phyloP scores from a whole-genome alignment of 1,140 invertebrate species.

The Caenorhabditis briggsae region DNA sequence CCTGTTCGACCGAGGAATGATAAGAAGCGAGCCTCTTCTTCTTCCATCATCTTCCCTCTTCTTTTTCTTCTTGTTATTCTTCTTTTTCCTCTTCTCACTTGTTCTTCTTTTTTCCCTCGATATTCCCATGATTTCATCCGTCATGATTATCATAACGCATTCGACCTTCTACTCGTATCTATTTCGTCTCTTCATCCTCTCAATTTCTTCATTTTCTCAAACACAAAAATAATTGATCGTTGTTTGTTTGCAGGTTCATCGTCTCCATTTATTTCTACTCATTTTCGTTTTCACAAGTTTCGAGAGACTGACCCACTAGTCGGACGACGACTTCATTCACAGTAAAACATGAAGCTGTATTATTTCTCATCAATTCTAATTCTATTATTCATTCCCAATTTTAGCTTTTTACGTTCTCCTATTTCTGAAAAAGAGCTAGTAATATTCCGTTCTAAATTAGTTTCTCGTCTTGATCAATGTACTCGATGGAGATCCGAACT shows the following conservation, averaged over 20 bases:
- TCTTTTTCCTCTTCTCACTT: constrained; percentile 2
- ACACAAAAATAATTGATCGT: constrained; percentile 41
- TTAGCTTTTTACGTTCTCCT: not conserved
- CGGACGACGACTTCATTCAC: not conserved
- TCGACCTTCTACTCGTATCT: not conserved
- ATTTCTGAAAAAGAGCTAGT: constrained; percentile 32
- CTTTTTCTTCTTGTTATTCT: not conserved
- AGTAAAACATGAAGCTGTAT: not conserved
- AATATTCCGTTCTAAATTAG: constrained; percentile 15
- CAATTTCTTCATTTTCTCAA: not conserved
- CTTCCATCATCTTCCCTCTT: not conserved
- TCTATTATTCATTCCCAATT: not conserved
- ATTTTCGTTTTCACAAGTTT: constrained; percentile 9
- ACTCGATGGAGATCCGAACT: constrained; percentile 44
- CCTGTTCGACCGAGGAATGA: constrained; percentile 25
- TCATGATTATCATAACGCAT: constrained; percentile 47
- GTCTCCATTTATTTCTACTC: constrained; percentile 16
- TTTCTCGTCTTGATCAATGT: constrained; percentile 50
- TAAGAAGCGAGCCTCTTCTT: constrained; percentile 1
- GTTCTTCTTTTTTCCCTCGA: constrained; percentile 6
- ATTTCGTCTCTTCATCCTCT: not conserved
- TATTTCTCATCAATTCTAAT: not conserved
- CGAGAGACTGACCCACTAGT: not conserved
- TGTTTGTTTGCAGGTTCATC: constrained; percentile 40
- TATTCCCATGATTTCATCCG: not conserved